Conservation (phyloP, 2,888 invertebrate species). For the Sarcophaga variegata region DNA sequence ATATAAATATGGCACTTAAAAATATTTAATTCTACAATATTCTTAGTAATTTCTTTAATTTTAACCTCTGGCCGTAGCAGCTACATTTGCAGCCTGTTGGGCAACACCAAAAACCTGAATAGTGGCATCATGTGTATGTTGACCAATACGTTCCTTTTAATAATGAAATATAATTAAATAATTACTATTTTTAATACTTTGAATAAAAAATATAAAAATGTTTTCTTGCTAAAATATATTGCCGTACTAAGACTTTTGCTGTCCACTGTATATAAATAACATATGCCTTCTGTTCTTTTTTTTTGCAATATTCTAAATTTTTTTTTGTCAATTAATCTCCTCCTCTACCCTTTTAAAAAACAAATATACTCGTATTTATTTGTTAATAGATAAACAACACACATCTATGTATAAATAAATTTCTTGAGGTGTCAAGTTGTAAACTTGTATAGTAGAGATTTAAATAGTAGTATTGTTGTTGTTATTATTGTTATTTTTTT, state of each 20-base stretch:
- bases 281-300: no score
- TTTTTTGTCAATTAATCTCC: no score
- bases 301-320: constrained; percentile 9
- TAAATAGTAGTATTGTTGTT: no score
- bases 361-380: no score
- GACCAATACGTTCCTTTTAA: constrained; percentile 72
- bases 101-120: constrained; percentile 72
- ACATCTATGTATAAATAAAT: not conserved
- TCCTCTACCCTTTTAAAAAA: no score
- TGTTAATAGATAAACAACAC: no score
- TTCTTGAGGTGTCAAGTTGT: constrained; percentile 12
- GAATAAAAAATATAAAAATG: not conserved
- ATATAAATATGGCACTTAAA: no score
- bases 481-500: not conserved
- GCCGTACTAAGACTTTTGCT: no score
- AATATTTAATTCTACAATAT: no score
- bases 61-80: constrained; percentile 70
- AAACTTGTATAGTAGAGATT: not conserved
- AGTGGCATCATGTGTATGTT: constrained; percentile 73
- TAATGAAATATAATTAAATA: not conserved
- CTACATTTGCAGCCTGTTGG: constrained; percentile 74
- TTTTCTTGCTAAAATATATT: no score
- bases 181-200: not conserved
- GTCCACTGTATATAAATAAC: no score
- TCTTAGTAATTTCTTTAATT: no score